A percentile compares a stretch with the other conserved stretches of the same genome.
These are phyloP conservation scores for Anableps anableps DNA, from an alignment of 2,797 vertebrate genomes.

Conservation along the genomic window DNA sequence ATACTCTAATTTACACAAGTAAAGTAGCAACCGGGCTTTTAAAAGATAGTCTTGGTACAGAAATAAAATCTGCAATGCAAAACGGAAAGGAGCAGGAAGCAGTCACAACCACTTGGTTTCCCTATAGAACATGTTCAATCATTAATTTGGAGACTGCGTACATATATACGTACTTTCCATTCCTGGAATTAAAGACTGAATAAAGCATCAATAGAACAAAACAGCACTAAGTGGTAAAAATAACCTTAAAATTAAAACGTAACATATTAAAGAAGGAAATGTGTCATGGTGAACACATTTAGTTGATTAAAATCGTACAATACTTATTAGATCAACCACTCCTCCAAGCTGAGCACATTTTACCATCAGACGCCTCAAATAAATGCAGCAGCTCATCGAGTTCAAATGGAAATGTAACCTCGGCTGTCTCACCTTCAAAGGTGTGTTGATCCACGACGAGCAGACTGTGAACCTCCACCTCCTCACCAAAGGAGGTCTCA, in stretches of 20 bases:
- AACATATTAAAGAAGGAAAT: not conserved
- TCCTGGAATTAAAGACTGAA: not conserved
- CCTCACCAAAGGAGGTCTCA: conserved; percentile 96
- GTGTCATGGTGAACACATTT: not conserved
- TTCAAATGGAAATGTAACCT: conserved; percentile 43
- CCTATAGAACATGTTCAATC: not conserved
- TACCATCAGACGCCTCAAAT: conserved; percentile 10
- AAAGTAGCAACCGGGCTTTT: conserved; percentile 13
- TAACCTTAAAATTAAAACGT: not conserved
- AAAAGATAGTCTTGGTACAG: conserved; percentile 19
- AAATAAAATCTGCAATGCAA: conserved; percentile 60
- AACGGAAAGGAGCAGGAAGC: conserved; percentile 34
- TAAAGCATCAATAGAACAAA: not conserved
- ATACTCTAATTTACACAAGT: conserved; percentile 25
- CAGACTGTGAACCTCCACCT: conserved; percentile 98
- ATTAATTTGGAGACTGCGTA: conserved; percentile 1
- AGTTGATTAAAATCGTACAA: not conserved
- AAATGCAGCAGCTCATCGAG: conserved; percentile 22
- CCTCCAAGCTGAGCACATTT: conserved; percentile 3
- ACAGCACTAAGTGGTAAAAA: not conserved
- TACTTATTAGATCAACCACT: conserved; percentile 1
- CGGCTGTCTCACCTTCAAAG: conserved; percentile 89
- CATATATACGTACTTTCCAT: not conserved
- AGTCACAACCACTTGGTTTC: conserved; percentile 18
- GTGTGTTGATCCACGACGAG: conserved; percentile 99